These are phyloP conservation scores for Sus cebifrons DNA, from an alignment of 2,797 vertebrate genomes.

Conservation along the genomic window DNA sequence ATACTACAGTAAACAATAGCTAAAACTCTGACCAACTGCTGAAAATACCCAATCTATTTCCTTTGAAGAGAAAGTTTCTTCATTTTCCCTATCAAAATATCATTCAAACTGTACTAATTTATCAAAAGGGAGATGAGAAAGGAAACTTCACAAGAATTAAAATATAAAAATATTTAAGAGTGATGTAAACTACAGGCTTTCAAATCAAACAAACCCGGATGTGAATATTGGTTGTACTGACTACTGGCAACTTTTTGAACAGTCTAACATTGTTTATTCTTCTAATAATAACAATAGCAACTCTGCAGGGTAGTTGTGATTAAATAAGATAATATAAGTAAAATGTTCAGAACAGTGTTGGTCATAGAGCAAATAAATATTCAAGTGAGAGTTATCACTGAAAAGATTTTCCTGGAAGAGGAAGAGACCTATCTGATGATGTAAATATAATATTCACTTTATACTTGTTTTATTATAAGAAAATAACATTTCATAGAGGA, in stretches of 20 bases:
- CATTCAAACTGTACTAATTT: constrained; percentile 82
- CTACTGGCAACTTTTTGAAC: constrained; percentile 6
- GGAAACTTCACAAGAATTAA: constrained; percentile 72
- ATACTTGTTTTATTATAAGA: constrained; percentile 37
- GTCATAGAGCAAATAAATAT: constrained; percentile 13
- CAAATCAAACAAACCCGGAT: constrained; percentile 31
- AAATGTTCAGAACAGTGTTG: neutral
- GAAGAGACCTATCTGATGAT: neutral
- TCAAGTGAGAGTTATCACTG: constrained; percentile 24
- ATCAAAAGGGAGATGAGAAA: constrained; percentile 83
- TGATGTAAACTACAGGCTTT: constrained; percentile 50
- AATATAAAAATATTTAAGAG: constrained; percentile 1
- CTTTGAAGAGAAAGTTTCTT: constrained; percentile 70
- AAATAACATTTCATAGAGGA: constrained; percentile 22
- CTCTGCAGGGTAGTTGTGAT: neutral
- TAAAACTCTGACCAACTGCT: constrained; percentile 1
- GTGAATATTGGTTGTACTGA: constrained; percentile 45
- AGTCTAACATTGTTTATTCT: constrained; percentile 38
- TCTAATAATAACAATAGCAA: constrained; percentile 33
- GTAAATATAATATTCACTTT: constrained; percentile 37
- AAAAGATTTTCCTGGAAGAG: constrained; percentile 1
- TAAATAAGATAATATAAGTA: constrained; percentile 51
- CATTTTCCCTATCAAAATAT: constrained; percentile 76
- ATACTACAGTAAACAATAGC: constrained; percentile 17
- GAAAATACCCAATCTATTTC: constrained; percentile 71